Evolutionary conservation across 2,797 vertebrate genomes (phyloP).

Genomic region (Glyptemys insculpta): DNA sequence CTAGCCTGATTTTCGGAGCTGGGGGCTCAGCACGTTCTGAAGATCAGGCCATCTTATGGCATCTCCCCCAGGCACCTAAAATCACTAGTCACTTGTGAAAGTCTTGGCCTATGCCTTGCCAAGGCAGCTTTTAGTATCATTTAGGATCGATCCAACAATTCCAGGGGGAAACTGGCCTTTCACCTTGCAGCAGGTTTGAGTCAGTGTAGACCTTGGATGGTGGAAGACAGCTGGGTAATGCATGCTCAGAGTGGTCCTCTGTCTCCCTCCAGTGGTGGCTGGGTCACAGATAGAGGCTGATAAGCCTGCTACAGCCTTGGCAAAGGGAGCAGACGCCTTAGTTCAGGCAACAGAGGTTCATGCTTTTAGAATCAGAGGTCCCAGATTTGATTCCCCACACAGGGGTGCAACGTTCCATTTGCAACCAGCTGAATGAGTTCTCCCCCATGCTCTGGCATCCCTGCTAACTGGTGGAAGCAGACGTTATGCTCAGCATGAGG

Average conservation of each 20-base stretch:
- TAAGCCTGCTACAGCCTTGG: not conserved
- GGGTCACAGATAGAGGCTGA: not conserved
- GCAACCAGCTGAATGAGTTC: not conserved
- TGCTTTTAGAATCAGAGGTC: not conserved
- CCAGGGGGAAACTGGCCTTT: not conserved
- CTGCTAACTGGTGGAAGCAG: not conserved
- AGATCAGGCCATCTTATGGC: not conserved
- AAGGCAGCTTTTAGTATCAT: not conserved
- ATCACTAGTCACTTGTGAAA: not conserved
- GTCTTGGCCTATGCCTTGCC: not conserved
- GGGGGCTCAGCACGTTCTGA: not conserved
- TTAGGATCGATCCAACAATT: no score
- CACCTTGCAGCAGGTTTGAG: no score
- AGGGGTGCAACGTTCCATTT: not conserved
- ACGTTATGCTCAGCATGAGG: not conserved
- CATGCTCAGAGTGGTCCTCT: not conserved
- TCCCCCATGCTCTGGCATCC: not conserved
- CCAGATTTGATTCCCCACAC: not conserved
- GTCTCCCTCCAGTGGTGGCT: not conserved
- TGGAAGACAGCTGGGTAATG: not conserved
- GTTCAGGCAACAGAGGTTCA: not conserved
- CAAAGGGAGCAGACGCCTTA: not conserved
- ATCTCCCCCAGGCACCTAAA: not conserved
- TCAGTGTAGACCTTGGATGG: not conserved
- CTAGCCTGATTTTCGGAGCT: not conserved